These are phyloP conservation scores for Bufotes viridis DNA, from an alignment of 2,797 vertebrate genomes.

Conservation along the genomic window DNA sequence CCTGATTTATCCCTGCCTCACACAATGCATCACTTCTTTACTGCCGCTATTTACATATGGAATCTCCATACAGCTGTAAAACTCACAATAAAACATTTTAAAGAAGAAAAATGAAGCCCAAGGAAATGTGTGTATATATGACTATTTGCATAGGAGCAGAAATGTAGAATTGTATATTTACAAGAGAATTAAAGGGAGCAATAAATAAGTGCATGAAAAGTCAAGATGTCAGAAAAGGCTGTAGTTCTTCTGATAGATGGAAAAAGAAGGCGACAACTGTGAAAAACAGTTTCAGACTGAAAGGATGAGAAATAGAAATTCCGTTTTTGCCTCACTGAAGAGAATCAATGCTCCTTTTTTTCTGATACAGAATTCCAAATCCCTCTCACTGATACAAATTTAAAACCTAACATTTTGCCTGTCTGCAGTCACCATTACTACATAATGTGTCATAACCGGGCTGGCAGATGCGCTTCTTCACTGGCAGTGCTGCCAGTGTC, in stretches of 20 bases:
- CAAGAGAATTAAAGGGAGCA: slow-evolving; percentile 18
- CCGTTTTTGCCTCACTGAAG: neutral
- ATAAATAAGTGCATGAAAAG: slow-evolving; percentile 11
- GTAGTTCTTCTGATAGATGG: neutral
- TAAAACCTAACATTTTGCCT: neutral
- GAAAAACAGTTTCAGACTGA: neutral
- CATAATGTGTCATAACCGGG: neutral
- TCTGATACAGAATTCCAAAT: neutral
- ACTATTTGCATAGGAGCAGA: slow-evolving; percentile 18
- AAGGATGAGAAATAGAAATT: neutral
- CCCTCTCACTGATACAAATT: neutral
- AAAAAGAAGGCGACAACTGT: neutral
- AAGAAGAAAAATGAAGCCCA: slow-evolving; percentile 18
- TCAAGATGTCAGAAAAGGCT: neutral
- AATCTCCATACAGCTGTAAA: slow-evolving; percentile 27
- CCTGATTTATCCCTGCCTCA: neutral
- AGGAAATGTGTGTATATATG: neutral
- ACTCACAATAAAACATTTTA: neutral
- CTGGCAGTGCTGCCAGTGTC: too few relatives aligned
- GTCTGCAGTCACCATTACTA: neutral
- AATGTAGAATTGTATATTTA: slow-evolving; percentile 11
- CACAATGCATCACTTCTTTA: slow-evolving; percentile 30
- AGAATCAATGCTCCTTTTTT: neutral
- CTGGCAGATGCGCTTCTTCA: too few relatives aligned
- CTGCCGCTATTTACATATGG: slow-evolving; percentile 29